Evolutionary conservation across 2,888 invertebrate species (phyloP).

Genomic region (Drosophila kambysellisi): DNA sequence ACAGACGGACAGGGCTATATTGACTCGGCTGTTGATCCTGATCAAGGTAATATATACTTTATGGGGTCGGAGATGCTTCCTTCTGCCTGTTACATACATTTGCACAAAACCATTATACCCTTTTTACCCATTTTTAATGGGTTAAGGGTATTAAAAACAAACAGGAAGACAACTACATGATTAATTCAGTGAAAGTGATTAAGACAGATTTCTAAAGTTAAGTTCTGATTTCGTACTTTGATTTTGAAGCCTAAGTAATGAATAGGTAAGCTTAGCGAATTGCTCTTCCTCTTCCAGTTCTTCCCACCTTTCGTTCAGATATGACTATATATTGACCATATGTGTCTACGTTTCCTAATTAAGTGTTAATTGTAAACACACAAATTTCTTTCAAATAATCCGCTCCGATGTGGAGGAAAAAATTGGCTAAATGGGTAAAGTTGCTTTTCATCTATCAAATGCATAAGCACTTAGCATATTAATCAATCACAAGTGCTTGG

Average conservation of each 20-base stretch:
- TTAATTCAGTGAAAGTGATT: not conserved
- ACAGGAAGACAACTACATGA: not conserved
- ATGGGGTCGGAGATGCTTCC: too few species aligned
- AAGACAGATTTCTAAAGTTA: not conserved
- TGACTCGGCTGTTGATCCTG: too few species aligned
- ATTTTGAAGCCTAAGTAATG: not conserved
- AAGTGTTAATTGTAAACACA: slow-evolving; percentile 27
- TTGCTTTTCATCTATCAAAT: slow-evolving; percentile 39
- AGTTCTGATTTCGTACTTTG: not conserved
- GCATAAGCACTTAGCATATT: slow-evolving; percentile 52
- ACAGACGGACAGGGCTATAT: too few species aligned
- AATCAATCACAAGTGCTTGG: slow-evolving; percentile 58
- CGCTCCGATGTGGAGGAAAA: not conserved
- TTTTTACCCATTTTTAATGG: too few species aligned
- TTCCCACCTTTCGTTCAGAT: not conserved
- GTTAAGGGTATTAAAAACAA: too few species aligned
- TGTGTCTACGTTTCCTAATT: slow-evolving; percentile 9
- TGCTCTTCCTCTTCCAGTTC: not conserved
- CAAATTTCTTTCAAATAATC: not conserved
- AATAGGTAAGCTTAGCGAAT: not conserved
- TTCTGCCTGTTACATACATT: too few species aligned
- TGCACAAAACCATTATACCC: too few species aligned
- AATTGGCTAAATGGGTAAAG: not conserved
- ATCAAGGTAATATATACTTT: too few species aligned
- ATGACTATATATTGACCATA: not conserved